These are phyloP conservation scores for Epinephelus malabaricus DNA, from an alignment of 2,797 vertebrate genomes.

Conservation along the genomic window DNA sequence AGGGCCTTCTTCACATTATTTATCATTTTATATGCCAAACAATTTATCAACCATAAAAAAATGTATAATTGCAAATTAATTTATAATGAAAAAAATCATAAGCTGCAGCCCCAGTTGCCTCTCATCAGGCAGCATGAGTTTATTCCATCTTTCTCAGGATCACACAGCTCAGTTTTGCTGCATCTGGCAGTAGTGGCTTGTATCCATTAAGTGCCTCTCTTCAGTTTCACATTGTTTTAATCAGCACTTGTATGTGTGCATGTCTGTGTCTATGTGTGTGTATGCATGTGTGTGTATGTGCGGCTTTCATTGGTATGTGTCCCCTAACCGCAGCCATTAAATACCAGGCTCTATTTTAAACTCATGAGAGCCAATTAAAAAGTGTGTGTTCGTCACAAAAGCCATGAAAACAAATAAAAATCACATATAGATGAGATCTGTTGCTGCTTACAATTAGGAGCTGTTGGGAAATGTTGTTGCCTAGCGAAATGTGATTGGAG, in stretches of 20 bases:
- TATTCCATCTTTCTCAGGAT: constrained; percentile 40
- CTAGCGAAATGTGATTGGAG: constrained; percentile 64
- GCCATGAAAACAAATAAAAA: constrained; percentile 81
- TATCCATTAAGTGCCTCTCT: constrained; percentile 73
- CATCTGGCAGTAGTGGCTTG: constrained; percentile 66
- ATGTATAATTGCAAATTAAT: neutral
- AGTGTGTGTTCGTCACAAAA: constrained; percentile 75
- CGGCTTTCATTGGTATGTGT: constrained; percentile 76
- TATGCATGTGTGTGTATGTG: constrained; percentile 26
- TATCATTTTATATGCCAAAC: neutral
- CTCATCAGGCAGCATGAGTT: constrained; percentile 16
- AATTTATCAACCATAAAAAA: constrained; percentile 1
- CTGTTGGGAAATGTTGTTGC: constrained; percentile 67
- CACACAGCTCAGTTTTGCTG: constrained; percentile 41
- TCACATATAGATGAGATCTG: constrained; percentile 68
- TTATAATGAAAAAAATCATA: constrained; percentile 19
- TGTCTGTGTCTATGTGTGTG: constrained; percentile 28
- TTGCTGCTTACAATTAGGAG: constrained; percentile 68
- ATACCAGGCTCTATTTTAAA: constrained; percentile 76
- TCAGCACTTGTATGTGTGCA: constrained; percentile 58
- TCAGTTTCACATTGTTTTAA: constrained; percentile 82
- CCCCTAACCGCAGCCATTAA: constrained; percentile 77
- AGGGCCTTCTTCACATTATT: neutral
- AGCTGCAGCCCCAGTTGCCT: constrained; percentile 10
- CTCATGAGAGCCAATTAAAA: constrained; percentile 72